Evolutionary conservation across 2,113 vertebrate species (phyloP), one percentile per base, ranked within the genome.

Genomic region (Speoplatyrhinus poulsoni): DNA sequence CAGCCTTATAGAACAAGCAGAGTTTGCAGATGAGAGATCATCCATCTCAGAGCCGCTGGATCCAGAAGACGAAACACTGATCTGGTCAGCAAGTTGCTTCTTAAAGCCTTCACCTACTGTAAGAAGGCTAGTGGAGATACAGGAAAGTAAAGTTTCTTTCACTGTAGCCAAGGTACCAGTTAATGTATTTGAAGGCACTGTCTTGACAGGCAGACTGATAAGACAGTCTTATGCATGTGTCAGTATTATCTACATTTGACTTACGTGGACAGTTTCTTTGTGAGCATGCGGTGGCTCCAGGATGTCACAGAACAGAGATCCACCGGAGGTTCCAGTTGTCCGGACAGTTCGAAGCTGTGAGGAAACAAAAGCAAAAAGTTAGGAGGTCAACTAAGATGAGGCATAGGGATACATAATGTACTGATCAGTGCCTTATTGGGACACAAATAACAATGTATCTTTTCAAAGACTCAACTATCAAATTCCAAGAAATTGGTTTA

Each of bases 191-290:
- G 0, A 54, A 4, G 3, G n/a, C 52, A 54, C 13, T 13, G 13
- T 15, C 15, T 16, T n/a, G n/a, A 11, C 7, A 54, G n/a, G n/a
- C 7, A 15, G 7, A 16, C 4, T 6, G 7, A 54, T 54, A 16
- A n/a, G 1, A 54, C 13, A 9, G 36, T 8, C 36, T 6, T 41
- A 41, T 52, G 15, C 52, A 16, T 3, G 32, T 49, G 57, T 73
- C 68, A 63, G 65, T 17, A 10, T 52, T 59, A 75, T 49, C 47
- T 46, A 68, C 72, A 79, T 49, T 6, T 11, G 49, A 93, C 95
- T 91, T 91, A 95, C 95, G 84, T 93, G 60, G 93, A 93, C 61
- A 97, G 92, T 46, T 95, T 94, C 85, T 95, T 95, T 12, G 90
- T 87, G 60, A 96, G 88, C 1, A 90, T 92, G 41, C 91, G 90